Percentiles rank a stretch among this genome's conserved stretches.
These are phyloP conservation scores for Nibea coibor DNA, from an alignment of 2,113 vertebrate genomes.

Conservation along the genomic window DNA sequence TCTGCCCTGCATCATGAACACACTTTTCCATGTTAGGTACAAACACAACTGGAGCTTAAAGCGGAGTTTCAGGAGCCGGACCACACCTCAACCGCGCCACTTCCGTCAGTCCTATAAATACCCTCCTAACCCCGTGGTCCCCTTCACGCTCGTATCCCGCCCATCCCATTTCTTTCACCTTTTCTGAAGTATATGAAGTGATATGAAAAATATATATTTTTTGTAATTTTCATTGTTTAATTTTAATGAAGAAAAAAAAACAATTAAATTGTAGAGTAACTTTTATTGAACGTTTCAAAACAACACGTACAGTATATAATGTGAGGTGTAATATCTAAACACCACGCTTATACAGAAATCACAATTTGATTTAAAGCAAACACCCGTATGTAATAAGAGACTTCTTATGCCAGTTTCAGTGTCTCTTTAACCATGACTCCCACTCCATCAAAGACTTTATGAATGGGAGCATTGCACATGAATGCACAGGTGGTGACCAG, in stretches of 20 bases:
- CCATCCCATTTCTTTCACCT: no score
- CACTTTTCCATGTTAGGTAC: background rate
- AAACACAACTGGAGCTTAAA: background rate
- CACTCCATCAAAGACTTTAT: slow-evolving; percentile 87
- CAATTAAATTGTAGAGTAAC: background rate
- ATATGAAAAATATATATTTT: no score
- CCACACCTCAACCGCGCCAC: no score
- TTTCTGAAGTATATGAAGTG: no score
- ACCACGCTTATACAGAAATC: background rate
- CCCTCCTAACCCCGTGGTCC: no score
- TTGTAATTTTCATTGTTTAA: background rate
- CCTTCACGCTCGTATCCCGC: no score
- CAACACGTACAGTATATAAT: background rate
- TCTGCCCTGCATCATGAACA: background rate
- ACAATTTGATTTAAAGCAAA: background rate
- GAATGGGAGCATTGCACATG: slow-evolving; percentile 89
- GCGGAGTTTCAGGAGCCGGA: no score
- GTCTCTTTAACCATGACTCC: slow-evolving; percentile 87
- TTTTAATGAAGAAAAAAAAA: background rate
- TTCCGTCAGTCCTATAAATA: no score
- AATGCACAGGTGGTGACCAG: slow-evolving; percentile 89
- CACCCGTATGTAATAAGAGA: background rate
- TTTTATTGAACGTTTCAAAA: slow-evolving; percentile 35
- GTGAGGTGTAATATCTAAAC: background rate
- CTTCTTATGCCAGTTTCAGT: slow-evolving; percentile 82